phyloP scores from a whole-genome alignment of 53 echinoderm and acorn worm species.

The Temnopleurus reevesii region DNA sequence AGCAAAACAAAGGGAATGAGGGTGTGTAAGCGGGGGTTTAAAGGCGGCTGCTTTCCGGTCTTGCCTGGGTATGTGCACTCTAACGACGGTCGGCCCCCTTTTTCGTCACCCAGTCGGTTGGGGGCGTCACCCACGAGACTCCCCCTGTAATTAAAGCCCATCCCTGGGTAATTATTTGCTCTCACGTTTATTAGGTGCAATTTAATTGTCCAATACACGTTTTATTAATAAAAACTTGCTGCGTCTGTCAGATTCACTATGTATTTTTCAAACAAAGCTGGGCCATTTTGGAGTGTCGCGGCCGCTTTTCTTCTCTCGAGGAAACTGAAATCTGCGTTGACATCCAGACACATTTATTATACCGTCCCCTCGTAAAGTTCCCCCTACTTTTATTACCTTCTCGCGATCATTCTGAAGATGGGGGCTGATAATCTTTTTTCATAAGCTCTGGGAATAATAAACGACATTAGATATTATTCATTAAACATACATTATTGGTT shows the following conservation, averaged over 20 bases:
- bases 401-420: not conserved
- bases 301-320: not conserved
- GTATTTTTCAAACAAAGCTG: conserved; percentile 49
- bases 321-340: conserved; percentile 3
- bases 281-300: conserved; percentile 18
- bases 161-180: conserved; percentile 57
- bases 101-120: conserved; percentile 54
- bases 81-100: not conserved
- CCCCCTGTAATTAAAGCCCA: conserved; percentile 29
- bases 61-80: conserved; percentile 30
- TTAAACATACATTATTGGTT: conserved; percentile 7
- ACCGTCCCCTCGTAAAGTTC: conserved; percentile 26
- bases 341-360: conserved; percentile 36
- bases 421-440: not conserved
- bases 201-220: conserved; percentile 58
- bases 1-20: conserved; percentile 39
- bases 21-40: not conserved
- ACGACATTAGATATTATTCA: conserved; percentile 1
- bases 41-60: conserved; percentile 25
- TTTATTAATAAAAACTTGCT: conserved; percentile 57
- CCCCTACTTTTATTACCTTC: conserved; percentile 16
- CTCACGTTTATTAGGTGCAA: conserved; percentile 60
- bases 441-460: not conserved
- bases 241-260: conserved; percentile 40
- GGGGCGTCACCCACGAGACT: conserved; percentile 41